Evolutionary conservation across 2,797 vertebrate species (phyloP).

Genomic region (Synanceia verrucosa): DNA sequence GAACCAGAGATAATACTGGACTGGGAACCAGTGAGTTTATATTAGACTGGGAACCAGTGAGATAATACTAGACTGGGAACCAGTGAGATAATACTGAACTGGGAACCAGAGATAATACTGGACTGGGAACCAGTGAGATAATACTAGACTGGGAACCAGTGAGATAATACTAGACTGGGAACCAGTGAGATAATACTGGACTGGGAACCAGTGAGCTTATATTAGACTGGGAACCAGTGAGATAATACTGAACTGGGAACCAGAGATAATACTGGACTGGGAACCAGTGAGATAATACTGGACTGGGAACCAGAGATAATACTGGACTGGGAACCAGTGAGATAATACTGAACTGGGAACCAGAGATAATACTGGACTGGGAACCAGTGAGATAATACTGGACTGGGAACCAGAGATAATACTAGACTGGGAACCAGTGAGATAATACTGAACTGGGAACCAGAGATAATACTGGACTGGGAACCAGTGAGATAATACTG

Average conservation of each 20-base stretch:
- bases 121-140: slow-evolving; percentile 47
- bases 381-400: slow-evolving; percentile 15
- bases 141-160: slow-evolving; percentile 64
- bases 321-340: too few relatives aligned
- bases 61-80: slow-evolving; percentile 56
- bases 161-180: too few relatives aligned
- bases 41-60: slow-evolving; percentile 43
- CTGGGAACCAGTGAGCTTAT: slow-evolving; percentile 44
- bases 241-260: too few relatives aligned
- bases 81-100: slow-evolving; percentile 76
- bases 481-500: slow-evolving; percentile 15
- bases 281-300: slow-evolving; percentile 15
- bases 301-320: slow-evolving; percentile 78
- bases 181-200: too few relatives aligned
- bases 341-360: too few relatives aligned
- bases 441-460: too few relatives aligned
- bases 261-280: too few relatives aligned
- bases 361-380: too few relatives aligned
- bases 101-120: too few relatives aligned
- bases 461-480: too few relatives aligned
- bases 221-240: slow-evolving; percentile 69
- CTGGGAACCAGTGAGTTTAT: too few relatives aligned
- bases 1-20: slow-evolving; percentile 81
- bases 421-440: too few relatives aligned
- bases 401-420: slow-evolving; percentile 78